These are phyloP conservation scores for Agonopterix alstromeriana DNA, from an alignment of 2,888 invertebrate genomes.

Conservation along the genomic window DNA sequence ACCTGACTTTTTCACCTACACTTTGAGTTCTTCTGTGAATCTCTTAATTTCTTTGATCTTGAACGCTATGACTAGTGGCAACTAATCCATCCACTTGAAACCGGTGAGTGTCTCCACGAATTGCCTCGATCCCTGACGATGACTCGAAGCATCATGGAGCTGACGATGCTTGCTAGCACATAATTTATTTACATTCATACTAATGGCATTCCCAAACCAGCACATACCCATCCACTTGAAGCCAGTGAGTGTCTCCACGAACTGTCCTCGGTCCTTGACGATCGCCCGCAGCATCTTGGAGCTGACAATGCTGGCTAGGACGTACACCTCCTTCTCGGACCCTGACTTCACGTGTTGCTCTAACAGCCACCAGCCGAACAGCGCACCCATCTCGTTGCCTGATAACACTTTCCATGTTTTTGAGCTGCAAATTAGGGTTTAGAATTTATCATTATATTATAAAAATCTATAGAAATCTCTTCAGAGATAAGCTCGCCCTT, in stretches of 20 bases:
- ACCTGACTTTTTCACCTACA: too few relatives aligned
- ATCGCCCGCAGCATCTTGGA: constrained; percentile 94
- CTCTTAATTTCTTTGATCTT: too few relatives aligned
- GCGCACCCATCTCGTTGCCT: constrained; percentile 96
- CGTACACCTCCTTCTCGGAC: constrained; percentile 80
- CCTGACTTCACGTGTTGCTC: constrained; percentile 69
- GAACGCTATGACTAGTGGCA: too few relatives aligned
- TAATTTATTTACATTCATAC: constrained; percentile 48
- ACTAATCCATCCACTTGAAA: constrained; percentile 98
- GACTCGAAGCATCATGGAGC: constrained; percentile 93
- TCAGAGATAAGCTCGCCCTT: too few relatives aligned
- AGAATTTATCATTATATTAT: too few relatives aligned
- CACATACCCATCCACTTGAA: constrained; percentile 98
- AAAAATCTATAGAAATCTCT: too few relatives aligned
- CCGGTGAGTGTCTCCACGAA: constrained; percentile 95
- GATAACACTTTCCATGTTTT: constrained; percentile 89
- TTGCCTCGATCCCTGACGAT: constrained; percentile 87
- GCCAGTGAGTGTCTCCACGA: constrained; percentile 95
- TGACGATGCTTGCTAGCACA: constrained; percentile 95
- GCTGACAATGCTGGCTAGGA: constrained; percentile 96
- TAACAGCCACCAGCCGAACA: constrained; percentile 96
- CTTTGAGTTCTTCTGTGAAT: too few relatives aligned
- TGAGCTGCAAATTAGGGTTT: constrained; percentile 21
- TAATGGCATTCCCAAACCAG: too few relatives aligned
- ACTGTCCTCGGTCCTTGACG: constrained; percentile 84